These are phyloP conservation scores for Galaxias olidus DNA, from an alignment of 2,797 vertebrate genomes.

Conservation along the genomic window DNA sequence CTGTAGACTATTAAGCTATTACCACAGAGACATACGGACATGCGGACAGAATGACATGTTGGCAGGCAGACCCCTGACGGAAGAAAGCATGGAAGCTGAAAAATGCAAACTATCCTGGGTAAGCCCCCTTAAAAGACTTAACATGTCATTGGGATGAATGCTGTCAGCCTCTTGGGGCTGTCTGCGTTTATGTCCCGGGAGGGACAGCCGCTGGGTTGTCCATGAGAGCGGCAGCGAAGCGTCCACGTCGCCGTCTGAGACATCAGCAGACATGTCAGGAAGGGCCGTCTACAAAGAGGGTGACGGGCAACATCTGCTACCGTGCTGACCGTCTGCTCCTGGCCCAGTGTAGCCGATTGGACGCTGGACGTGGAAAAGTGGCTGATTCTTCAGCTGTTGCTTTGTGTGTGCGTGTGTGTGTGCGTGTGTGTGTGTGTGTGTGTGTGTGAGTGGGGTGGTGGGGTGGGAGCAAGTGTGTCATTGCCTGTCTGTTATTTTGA, in stretches of 20 bases:
- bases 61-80: neutral
- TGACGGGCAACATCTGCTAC: constrained; percentile 11
- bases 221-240: constrained; percentile 2
- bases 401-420: neutral
- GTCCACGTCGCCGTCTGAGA: neutral
- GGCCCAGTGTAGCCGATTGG: constrained; percentile 39
- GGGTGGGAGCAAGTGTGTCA: no score
- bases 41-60: no score
- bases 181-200: constrained; percentile 3
- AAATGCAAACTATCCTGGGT: no score
- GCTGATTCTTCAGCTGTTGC: constrained; percentile 46
- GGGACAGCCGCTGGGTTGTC: neutral
- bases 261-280: neutral
- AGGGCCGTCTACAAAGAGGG: constrained; percentile 10
- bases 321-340: constrained; percentile 47
- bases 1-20: no score
- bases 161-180: constrained; percentile 5
- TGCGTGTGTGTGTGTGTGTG: constrained; percentile 26
- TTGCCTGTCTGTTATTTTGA: constrained; percentile 73
- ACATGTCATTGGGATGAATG: neutral
- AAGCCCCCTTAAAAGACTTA: neutral
- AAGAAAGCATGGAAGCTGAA: neutral
- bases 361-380: constrained; percentile 39
- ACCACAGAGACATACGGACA: no score
- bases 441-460: no score